These are phyloP conservation scores for Lates calcarifer DNA, from an alignment of 2,113 vertebrate species.

Conservation along the genomic window DNA sequence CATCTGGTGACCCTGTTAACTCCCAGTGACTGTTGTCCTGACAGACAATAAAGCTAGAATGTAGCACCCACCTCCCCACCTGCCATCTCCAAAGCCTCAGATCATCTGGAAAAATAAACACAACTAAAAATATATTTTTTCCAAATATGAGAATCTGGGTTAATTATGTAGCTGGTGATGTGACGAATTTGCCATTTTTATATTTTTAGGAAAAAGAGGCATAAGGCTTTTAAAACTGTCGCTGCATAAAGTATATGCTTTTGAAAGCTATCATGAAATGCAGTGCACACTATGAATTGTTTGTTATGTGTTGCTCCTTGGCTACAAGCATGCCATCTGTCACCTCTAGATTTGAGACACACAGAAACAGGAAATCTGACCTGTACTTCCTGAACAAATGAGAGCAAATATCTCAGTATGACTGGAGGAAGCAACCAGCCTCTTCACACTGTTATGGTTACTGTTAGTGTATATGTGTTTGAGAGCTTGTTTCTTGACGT, in stretches of 20 bases:
- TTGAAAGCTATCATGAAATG: background rate
- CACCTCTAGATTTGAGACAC: background rate
- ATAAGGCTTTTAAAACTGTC: background rate
- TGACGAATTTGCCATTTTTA: background rate
- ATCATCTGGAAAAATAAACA: slow-evolving; percentile 43
- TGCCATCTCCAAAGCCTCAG: slow-evolving; percentile 17
- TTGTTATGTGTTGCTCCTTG: background rate
- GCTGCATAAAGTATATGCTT: background rate
- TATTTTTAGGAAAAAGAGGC: background rate
- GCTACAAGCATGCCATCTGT: background rate
- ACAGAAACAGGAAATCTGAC: slow-evolving; percentile 39
- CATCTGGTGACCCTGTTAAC: background rate
- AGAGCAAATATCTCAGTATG: background rate
- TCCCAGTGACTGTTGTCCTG: background rate
- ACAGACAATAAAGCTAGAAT: slow-evolving; percentile 28
- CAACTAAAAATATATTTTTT: slow-evolving; percentile 40
- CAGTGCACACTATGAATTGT: background rate
- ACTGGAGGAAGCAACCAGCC: background rate
- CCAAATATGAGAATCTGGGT: background rate
- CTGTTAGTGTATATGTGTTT: background rate
- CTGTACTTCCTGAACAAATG: slow-evolving; percentile 40
- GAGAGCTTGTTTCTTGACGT: slow-evolving; percentile 23
- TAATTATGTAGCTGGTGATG: background rate
- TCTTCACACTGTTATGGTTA: background rate
- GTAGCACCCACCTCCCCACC: slow-evolving; percentile 3